These are phyloP conservation scores for Melinaea menophilus DNA, from an alignment of 2,888 invertebrate species.

Conservation along the genomic window DNA sequence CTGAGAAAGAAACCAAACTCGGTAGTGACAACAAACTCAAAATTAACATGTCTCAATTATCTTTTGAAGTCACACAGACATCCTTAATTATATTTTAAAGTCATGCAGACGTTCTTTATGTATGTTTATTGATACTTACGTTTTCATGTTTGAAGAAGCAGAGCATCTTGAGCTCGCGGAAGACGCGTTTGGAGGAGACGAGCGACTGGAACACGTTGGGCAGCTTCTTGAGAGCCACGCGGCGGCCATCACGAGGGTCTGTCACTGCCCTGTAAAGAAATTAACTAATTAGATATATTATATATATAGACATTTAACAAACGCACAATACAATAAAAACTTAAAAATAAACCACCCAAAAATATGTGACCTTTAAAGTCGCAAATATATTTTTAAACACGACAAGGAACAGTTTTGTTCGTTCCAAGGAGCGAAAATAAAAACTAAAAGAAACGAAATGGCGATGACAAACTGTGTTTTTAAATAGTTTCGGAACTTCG, in stretches of 20 bases:
- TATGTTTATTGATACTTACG: slow-evolving; percentile 81
- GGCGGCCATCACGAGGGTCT: slow-evolving; percentile 98
- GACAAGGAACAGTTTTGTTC: slow-evolving; percentile 13
- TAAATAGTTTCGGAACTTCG: slow-evolving; percentile 13
- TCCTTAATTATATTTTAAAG: too few species aligned
- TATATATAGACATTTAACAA: neutral
- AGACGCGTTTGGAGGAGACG: slow-evolving; percentile 98
- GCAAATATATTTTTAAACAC: slow-evolving; percentile 12
- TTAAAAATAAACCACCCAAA: slow-evolving; percentile 4
- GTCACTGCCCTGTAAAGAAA: slow-evolving; percentile 95
- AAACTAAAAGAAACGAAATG: slow-evolving; percentile 11
- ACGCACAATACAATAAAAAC: slow-evolving; percentile 3
- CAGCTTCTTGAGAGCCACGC: slow-evolving; percentile 99
- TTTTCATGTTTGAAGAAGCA: slow-evolving; percentile 99
- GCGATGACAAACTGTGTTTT: slow-evolving; percentile 16
- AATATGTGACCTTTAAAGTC: slow-evolving; percentile 13
- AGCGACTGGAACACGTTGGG: slow-evolving; percentile 99
- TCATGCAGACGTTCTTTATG: too few species aligned
- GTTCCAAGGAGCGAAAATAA: slow-evolving; percentile 18
- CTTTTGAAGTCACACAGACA: too few species aligned
- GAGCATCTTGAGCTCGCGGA: slow-evolving; percentile 99
- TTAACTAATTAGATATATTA: slow-evolving; percentile 15
- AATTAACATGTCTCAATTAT: too few species aligned
- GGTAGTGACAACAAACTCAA: too few species aligned
- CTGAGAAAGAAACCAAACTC: too few species aligned